A percentile compares a stretch with the other conserved stretches of the same genome.
These are phyloP conservation scores for Menidia beryllina DNA, from an alignment of 2,113 vertebrate species.

Conservation along the genomic window DNA sequence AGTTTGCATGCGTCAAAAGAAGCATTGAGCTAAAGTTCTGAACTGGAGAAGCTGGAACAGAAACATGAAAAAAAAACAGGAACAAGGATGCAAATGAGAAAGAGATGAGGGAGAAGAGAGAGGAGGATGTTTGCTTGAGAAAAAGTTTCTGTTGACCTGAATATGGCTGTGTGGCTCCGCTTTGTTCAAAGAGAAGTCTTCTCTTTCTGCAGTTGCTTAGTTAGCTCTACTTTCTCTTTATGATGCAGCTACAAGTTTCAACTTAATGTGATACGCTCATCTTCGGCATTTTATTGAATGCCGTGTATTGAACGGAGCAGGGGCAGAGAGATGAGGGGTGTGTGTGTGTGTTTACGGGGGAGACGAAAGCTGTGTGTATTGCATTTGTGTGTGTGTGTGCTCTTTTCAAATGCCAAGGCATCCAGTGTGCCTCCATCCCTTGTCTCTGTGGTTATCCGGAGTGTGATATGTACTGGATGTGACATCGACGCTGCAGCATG, in stretches of 20 bases:
- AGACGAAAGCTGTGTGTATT: conserved; percentile 15
- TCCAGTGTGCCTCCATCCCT: conserved; percentile 63
- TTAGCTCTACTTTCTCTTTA: conserved; percentile 51
- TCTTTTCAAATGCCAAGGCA: conserved; percentile 68
- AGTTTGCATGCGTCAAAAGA: conserved; percentile 60
- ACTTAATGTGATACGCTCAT: conserved; percentile 51
- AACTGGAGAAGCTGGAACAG: conserved; percentile 52
- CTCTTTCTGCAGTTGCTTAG: conserved; percentile 24
- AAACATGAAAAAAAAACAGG: conserved; percentile 35
- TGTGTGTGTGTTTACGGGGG: conserved; percentile 21
- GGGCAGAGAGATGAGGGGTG: conserved; percentile 35
- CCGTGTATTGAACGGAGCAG: conserved; percentile 45
- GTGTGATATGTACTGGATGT: conserved; percentile 78
- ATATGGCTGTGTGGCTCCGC: conserved; percentile 56
- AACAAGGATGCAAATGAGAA: conserved; percentile 67
- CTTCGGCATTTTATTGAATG: conserved; percentile 51
- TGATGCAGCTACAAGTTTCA: conserved; percentile 62
- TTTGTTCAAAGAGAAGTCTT: conserved; percentile 58
- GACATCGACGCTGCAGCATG: conserved; percentile 76
- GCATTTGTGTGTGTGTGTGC: conserved; percentile 19
- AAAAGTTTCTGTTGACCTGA: conserved; percentile 77
- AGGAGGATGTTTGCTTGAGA: conserved; percentile 56
- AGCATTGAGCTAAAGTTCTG: conserved; percentile 50
- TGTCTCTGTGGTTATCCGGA: conserved; percentile 65
- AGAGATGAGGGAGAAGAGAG: conserved; percentile 39